Evolutionary conservation across 2,888 invertebrate species (phyloP).

Genomic region (Cynaeus angustus): DNA sequence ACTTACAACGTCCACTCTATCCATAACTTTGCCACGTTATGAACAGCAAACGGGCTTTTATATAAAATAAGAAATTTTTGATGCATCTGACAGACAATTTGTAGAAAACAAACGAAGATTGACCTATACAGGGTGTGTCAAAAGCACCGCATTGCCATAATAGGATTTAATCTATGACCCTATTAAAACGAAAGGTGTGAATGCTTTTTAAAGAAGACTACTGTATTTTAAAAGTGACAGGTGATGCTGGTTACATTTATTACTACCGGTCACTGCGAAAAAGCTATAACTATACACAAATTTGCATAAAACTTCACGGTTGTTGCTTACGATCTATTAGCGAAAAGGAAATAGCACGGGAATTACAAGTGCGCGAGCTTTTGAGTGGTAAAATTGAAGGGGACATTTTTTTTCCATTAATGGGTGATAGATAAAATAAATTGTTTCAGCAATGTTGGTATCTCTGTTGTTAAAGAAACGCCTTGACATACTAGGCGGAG

Average conservation of each 20-base stretch:
- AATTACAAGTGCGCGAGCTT: no score
- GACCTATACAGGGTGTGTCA: slow-evolving; percentile 12
- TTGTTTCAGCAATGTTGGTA: no score
- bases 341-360: neutral
- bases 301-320: neutral
- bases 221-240: slow-evolving; percentile 13
- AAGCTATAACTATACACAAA: neutral
- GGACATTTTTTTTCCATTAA: neutral
- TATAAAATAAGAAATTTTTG: neutral
- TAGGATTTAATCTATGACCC: slow-evolving; percentile 10
- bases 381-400: no score
- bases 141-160: slow-evolving; percentile 1
- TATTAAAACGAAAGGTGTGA: slow-evolving; percentile 12
- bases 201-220: slow-evolving; percentile 1
- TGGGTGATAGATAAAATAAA: no score
- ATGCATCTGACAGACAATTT: slow-evolving; percentile 2
- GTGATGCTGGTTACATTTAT: slow-evolving; percentile 9
- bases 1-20: neutral
- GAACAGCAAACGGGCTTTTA: no score
- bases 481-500: no score
- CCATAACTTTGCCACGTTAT: neutral
- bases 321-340: slow-evolving; percentile 1
- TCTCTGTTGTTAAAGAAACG: no score
- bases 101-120: neutral
- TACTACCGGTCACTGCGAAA: neutral